phyloP scores from a whole-genome alignment of 2,888 invertebrate genomes.

The Polydrusus pterygomalis region DNA sequence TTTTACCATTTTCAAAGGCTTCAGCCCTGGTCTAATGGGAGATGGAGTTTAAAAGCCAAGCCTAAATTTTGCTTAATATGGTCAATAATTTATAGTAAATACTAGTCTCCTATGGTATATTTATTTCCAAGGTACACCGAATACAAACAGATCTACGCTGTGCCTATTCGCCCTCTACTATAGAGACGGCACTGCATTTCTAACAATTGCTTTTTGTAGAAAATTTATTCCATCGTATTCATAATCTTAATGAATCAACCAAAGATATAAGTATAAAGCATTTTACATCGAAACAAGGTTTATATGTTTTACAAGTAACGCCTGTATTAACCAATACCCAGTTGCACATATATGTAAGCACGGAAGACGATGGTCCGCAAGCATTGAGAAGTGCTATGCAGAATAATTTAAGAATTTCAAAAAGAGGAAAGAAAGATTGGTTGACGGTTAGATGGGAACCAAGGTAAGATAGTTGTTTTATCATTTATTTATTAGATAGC shows the following conservation, averaged over 20 bases:
- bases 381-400: conserved; percentile 60
- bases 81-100: too few species aligned
- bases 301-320: conserved; percentile 59
- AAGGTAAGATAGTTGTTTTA: conserved; percentile 65
- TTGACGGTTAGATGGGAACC: conserved; percentile 68
- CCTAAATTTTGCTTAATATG: too few species aligned
- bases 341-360: conserved; percentile 69
- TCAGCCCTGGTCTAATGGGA: too few species aligned
- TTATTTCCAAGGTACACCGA: too few species aligned
- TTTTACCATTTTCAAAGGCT: too few species aligned
- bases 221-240: neutral
- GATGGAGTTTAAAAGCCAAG: too few species aligned
- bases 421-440: conserved; percentile 63
- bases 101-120: too few species aligned
- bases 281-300: conserved; percentile 52
- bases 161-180: too few species aligned
- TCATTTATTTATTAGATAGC: too few species aligned
- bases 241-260: conserved; percentile 36
- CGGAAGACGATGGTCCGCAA: conserved; percentile 68
- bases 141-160: too few species aligned
- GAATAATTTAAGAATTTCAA: conserved; percentile 63
- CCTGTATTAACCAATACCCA: conserved; percentile 62
- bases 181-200: too few species aligned
- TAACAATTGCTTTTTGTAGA: neutral
- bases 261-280: conserved; percentile 59